These are phyloP conservation scores for Embiotoca jacksoni DNA, from an alignment of 2,113 vertebrate species.

Conservation along the genomic window DNA sequence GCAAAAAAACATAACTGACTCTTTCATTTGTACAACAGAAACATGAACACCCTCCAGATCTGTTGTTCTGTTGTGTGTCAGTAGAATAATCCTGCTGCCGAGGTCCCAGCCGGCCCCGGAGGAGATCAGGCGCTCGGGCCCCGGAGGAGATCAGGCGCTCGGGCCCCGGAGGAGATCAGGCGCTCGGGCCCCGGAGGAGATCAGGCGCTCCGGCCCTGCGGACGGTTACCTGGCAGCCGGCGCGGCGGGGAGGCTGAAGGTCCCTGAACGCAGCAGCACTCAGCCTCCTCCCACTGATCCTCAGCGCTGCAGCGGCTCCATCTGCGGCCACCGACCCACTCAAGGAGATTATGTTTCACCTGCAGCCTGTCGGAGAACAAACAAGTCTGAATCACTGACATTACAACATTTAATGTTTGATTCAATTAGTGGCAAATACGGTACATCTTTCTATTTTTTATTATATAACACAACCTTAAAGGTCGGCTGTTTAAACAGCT, in stretches of 20 bases:
- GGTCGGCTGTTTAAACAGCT: too few relatives aligned
- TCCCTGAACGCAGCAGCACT: slow-evolving; percentile 64
- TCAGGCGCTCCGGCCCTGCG: slow-evolving; percentile 41
- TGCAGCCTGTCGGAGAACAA: neutral
- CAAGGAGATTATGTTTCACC: slow-evolving; percentile 47
- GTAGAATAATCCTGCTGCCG: slow-evolving; percentile 39
- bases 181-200: slow-evolving; percentile 18
- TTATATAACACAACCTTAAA: too few relatives aligned
- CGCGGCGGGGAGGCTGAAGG: slow-evolving; percentile 47
- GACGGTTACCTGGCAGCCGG: slow-evolving; percentile 71
- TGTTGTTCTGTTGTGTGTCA: slow-evolving; percentile 31
- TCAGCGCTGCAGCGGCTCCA: slow-evolving; percentile 45
- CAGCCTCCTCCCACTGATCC: slow-evolving; percentile 53
- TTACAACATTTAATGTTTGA: neutral
- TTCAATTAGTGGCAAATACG: neutral
- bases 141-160: slow-evolving; percentile 37
- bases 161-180: slow-evolving; percentile 5
- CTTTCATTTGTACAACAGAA: neutral
- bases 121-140: neutral
- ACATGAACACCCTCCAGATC: neutral
- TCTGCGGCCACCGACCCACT: slow-evolving; percentile 50
- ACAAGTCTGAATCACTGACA: neutral
- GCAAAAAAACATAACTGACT: neutral
- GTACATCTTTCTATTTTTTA: too few relatives aligned
- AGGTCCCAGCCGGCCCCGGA: slow-evolving; percentile 23